Evolutionary conservation across 2,888 invertebrate species (phyloP), one percentile per base, ranked within the genome.

Genomic region (Cheilosia variabilis): DNA sequence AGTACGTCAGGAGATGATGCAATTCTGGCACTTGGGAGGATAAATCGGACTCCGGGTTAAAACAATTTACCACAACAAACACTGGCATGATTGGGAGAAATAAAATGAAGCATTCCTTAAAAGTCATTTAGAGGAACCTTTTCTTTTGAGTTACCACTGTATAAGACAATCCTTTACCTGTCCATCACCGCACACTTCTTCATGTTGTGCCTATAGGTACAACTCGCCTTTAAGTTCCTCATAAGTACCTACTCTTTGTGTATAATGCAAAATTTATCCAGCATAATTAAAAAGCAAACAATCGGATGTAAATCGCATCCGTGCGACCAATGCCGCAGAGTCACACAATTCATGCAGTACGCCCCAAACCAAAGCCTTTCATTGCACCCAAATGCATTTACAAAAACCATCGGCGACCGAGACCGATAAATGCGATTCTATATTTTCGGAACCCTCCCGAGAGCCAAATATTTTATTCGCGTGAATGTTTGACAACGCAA

Each of bases 261-360:
- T 15, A 7, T 47, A 4, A 6, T 55, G 45, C 43, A 53, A 69
- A 68, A 78, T 69, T 37, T 47, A 73, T 68, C 68, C 79, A 50
- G 31, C 69, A 76, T 84, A 80, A 84, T 71, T 80, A 80, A 60
- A 75, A 76, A 71, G 66, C 75, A 80, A 75, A 80, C 84, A 80
- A 62, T 71, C 75, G 75, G 58, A 37, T 78, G 62, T 24, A 72
- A 83, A 52, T 78, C 57, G 58, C 69, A 68, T 63, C 19, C 41
- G 58, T 9, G 43, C 47, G 45, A 60, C 75, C 69, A 66, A 41
- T 58, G 50, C 34, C 47, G 65, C 69, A 45, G 53, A 60, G 27
- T 68, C 69, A 58, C 65, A 65, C 60, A 79, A 76, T 76, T 69
- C 75, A 60, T 84, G 75, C 75, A 71, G 66, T 75, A 19, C 45